Base-by-base conservation (phyloP, 2,888 invertebrate genomes). In the Volucella zonaria region DNA sequence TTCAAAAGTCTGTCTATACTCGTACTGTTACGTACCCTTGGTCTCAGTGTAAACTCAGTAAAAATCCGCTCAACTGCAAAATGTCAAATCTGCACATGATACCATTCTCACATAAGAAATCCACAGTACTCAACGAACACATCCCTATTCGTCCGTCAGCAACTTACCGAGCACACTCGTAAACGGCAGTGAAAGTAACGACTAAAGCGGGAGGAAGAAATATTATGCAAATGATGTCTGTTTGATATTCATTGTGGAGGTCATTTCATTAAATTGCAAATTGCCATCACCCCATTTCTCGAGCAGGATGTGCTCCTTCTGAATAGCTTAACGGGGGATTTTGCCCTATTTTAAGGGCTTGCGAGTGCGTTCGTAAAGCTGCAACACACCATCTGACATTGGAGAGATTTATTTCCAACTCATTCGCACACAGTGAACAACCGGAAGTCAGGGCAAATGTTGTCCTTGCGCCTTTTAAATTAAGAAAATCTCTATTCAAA, bases 211-310 rank as follows among this genome's bases (percentile, higher is more conserved):
- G 59, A 58, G 66, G 23, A 56, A 64, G 58, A 76, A 71, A 75
- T 64, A 78, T 82, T 86, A 87, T 87, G 86, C 86, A 87, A 87
- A 87, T 77, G 81, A 51, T 78, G 76, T 74, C 79, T 86, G 82
- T 67, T 87, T 86, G 67, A 81, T 86, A 87, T 87, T 86, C 87
- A 71, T 80, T 74, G 82, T 80, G 62, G 67, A 83, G 73, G 81
- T 78, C 87, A 86, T 86, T 87, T 80, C 80, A 87, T 87, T 86
- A 87, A 83, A 86, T 86, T 87, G 87, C 83, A 86, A 87, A 87
- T 86, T 81, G 64, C 82, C 70, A 66, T 62, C 83, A 75, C 75
- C 67, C 71, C 49, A 62, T 80, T 75, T 31, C 11, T 4, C 31
- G 31, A 4, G 31, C 31, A 31, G 31, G 31, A 31, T 31, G 6